Evolutionary conservation across 2,888 invertebrate species (phyloP).

Genomic region (Hirtodrosophila cameraria): DNA sequence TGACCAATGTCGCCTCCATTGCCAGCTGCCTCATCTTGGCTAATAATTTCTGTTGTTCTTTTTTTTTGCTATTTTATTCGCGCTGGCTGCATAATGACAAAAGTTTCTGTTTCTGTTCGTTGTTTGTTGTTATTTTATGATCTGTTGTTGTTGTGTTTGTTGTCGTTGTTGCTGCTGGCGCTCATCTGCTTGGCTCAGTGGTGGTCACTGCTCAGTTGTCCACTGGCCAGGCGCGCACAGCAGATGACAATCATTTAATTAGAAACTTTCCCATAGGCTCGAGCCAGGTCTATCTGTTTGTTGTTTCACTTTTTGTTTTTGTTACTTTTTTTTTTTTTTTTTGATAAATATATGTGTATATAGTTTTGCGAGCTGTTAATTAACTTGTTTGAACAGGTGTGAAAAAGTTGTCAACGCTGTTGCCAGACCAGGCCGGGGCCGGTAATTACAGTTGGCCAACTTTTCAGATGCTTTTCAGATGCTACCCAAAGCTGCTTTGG

Average conservation of each 20-base stretch:
- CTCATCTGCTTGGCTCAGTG: slow-evolving; percentile 43
- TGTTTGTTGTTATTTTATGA: too few species aligned
- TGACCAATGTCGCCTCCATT: slow-evolving; percentile 41
- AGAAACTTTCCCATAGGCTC: slow-evolving; percentile 84
- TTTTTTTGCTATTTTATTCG: slow-evolving; percentile 42
- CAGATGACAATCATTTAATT: slow-evolving; percentile 84
- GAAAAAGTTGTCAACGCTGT: slow-evolving; percentile 76
- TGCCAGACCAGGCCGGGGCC: slow-evolving; percentile 20
- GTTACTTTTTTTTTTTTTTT: slow-evolving; percentile 28
- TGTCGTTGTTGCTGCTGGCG: slow-evolving; percentile 34
- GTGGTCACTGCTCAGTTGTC: slow-evolving; percentile 63
- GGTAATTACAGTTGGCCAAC: slow-evolving; percentile 80
- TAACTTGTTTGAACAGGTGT: slow-evolving; percentile 82
- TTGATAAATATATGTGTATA: slow-evolving; percentile 45
- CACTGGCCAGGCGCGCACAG: slow-evolving; percentile 55
- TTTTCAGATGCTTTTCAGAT: slow-evolving; percentile 72
- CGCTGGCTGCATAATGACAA: slow-evolving; percentile 77
- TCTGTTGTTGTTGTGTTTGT: slow-evolving; percentile 26
- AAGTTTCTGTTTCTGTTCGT: slow-evolving; percentile 65
- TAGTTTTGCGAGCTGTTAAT: slow-evolving; percentile 80
- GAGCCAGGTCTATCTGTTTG: slow-evolving; percentile 43
- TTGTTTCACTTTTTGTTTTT: slow-evolving; percentile 54
- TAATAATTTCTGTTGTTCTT: slow-evolving; percentile 73
- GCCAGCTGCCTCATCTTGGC: slow-evolving; percentile 69
- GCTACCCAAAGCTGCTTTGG: slow-evolving; percentile 46